A percentile compares a stretch with the other conserved stretches of the same genome.
Conservation (phyloP, 2,888 invertebrate genomes). For the Aleiodes alternator region DNA sequence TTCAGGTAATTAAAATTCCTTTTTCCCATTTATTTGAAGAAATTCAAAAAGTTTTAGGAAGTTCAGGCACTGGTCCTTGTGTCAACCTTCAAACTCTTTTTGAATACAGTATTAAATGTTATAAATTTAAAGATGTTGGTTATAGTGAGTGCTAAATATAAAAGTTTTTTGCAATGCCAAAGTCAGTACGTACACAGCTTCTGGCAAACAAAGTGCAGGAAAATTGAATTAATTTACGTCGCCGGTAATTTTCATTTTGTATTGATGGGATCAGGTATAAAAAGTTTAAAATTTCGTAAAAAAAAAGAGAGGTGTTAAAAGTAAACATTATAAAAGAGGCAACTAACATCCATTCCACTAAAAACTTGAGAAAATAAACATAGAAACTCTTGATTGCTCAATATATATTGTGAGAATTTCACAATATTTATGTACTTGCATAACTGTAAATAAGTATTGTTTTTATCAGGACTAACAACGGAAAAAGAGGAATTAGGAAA, state of each 20-base stretch:
- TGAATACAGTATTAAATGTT: slow-evolving; percentile 24
- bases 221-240: slow-evolving; percentile 50
- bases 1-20: slow-evolving; percentile 53
- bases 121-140: slow-evolving; percentile 26
- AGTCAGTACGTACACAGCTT: slow-evolving; percentile 49
- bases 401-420: slow-evolving; percentile 23
- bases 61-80: not conserved
- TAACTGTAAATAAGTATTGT: slow-evolving; percentile 29
- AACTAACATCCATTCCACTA: not conserved
- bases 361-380: not conserved
- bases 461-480: slow-evolving; percentile 53
- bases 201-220: slow-evolving; percentile 48
- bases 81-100: slow-evolving; percentile 15
- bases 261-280: slow-evolving; percentile 64
- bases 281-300: not conserved
- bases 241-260: slow-evolving; percentile 46
- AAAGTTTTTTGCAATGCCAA: slow-evolving; percentile 63
- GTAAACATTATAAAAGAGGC: slow-evolving; percentile 1
- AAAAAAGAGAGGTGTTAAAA: slow-evolving; percentile 5
- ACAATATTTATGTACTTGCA: slow-evolving; percentile 31
- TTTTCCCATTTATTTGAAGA: not conserved
- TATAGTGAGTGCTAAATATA: slow-evolving; percentile 60
- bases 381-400: not conserved
- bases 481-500: slow-evolving; percentile 68
- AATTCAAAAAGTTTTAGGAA: not conserved